Evolutionary conservation across 2,113 vertebrate genomes (phyloP).

Genomic region (Ondatra zibethicus): DNA sequence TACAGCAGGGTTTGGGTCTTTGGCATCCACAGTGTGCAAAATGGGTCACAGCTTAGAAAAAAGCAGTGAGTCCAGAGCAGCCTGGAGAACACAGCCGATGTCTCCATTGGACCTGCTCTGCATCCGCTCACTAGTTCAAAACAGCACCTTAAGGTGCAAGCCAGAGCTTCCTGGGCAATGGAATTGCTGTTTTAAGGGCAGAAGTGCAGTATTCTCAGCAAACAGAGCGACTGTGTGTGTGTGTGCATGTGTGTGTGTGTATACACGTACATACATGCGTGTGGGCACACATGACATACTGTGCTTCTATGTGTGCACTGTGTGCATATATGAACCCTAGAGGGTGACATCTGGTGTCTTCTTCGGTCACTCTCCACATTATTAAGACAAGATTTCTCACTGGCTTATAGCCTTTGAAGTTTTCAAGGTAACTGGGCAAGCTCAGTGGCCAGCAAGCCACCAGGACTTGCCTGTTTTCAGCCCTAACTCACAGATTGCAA

Average conservation of each 20-base stretch:
- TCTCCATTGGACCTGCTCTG: background rate
- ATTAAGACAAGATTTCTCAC: background rate
- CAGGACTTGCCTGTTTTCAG: background rate
- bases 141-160: background rate
- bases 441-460: background rate
- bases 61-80: background rate
- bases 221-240: background rate
- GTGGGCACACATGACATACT: background rate
- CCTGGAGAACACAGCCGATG: background rate
- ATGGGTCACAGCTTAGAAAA: slow-evolving; percentile 35
- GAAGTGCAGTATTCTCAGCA: slow-evolving; percentile 30
- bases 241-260: background rate
- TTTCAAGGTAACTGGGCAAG: too few relatives aligned
- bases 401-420: background rate
- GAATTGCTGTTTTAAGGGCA: slow-evolving; percentile 66
- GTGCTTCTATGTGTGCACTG: background rate
- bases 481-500: background rate
- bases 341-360: background rate
- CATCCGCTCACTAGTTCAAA: slow-evolving; percentile 35
- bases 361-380: background rate
- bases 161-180: slow-evolving; percentile 32
- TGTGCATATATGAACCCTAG: background rate
- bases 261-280: background rate
- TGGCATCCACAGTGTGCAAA: slow-evolving; percentile 55
- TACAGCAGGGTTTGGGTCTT: slow-evolving; percentile 36